These are phyloP conservation scores for Rhinoraja longicauda DNA, from an alignment of 2,797 vertebrate genomes.

Conservation along the genomic window DNA sequence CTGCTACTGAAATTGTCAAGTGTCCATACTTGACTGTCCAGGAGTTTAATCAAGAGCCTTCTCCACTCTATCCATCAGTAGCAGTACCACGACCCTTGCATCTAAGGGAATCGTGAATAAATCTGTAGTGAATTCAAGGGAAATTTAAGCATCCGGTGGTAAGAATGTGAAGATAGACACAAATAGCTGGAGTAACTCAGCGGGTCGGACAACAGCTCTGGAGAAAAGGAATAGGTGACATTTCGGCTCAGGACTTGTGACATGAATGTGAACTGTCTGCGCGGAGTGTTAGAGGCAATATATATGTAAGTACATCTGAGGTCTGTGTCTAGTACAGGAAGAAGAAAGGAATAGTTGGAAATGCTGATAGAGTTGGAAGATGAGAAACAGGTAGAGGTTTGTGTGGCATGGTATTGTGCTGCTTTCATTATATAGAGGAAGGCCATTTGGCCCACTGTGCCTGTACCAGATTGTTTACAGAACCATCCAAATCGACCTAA, in stretches of 20 bases:
- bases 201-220: too few relatives aligned
- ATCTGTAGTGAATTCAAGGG: background rate
- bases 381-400: background rate
- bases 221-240: too few relatives aligned
- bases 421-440: background rate
- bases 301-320: background rate
- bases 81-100: too few relatives aligned
- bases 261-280: background rate
- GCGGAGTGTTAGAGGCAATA: background rate
- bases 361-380: background rate
- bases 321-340: too few relatives aligned
- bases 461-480: background rate
- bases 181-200: too few relatives aligned
- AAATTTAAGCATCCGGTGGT: background rate
- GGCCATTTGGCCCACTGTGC: background rate
- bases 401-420: background rate
- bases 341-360: background rate
- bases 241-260: too few relatives aligned
- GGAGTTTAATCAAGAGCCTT: background rate
- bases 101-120: background rate
- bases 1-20: background rate
- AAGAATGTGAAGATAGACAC: background rate
- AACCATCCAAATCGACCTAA: background rate
- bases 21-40: too few relatives aligned
- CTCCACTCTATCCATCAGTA: background rate